Evolutionary conservation across 53 echinoderm and acorn worm species (phyloP).

Genomic region (Apostichopus leukothele): DNA sequence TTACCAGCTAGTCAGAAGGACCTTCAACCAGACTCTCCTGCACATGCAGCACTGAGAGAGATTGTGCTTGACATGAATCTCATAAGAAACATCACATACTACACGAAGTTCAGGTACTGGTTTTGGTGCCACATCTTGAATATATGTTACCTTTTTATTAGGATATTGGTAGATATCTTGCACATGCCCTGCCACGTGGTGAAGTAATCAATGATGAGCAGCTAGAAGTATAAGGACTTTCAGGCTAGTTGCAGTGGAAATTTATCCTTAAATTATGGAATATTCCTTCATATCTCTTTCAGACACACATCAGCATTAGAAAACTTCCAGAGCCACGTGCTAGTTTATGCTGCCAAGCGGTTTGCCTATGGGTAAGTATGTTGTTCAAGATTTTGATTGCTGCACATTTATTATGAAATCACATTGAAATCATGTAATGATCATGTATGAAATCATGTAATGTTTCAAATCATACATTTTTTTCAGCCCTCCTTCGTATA

Average conservation of each 20-base stretch:
- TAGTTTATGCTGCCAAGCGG: slow-evolving; percentile 21
- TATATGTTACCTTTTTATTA: too few species aligned
- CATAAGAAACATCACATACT: not conserved
- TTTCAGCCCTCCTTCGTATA: not conserved
- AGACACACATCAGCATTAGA: not conserved
- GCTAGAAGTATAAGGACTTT: too few species aligned
- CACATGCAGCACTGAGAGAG: not conserved
- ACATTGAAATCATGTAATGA: too few species aligned
- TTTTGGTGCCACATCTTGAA: too few species aligned
- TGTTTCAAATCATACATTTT: not conserved
- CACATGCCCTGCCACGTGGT: too few species aligned
- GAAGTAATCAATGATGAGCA: too few species aligned
- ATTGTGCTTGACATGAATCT: not conserved
- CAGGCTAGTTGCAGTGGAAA: too few species aligned
- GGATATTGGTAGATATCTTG: too few species aligned
- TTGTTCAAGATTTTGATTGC: too few species aligned
- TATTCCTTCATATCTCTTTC: not conserved
- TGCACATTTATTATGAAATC: too few species aligned
- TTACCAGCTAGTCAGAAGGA: not conserved
- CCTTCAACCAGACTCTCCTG: not conserved
- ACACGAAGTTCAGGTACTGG: slow-evolving; percentile 4
- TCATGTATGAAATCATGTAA: too few species aligned
- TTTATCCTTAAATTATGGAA: too few species aligned
- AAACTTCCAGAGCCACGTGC: slow-evolving; percentile 11
- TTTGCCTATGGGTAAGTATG: slow-evolving; percentile 1